Evolutionary conservation across 2,797 vertebrate genomes (phyloP).

Genomic region (Eremophila alpestris): DNA sequence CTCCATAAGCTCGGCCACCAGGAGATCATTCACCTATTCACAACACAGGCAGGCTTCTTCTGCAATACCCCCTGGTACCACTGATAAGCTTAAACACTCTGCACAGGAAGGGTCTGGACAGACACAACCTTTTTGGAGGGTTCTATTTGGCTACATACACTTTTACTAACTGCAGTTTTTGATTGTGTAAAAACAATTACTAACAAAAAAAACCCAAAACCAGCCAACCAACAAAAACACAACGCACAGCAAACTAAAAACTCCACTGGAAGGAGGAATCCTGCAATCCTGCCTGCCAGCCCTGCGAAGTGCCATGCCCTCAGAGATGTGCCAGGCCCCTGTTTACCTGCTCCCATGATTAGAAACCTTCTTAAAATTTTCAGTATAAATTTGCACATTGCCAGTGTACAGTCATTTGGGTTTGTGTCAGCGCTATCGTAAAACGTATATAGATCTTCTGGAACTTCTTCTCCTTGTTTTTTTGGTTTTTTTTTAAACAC

Average conservation of each 20-base stretch:
- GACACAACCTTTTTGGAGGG: not conserved
- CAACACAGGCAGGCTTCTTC: not conserved
- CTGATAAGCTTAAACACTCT: no score
- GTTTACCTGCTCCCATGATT: not conserved
- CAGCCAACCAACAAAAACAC: not conserved
- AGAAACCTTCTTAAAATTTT: not conserved
- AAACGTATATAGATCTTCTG: not conserved
- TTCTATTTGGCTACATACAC: not conserved
- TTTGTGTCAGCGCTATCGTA: not conserved
- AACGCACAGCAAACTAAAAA: not conserved
- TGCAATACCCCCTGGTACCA: not conserved
- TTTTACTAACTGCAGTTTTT: not conserved
- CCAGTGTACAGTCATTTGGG: not conserved
- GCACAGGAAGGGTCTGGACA: not conserved
- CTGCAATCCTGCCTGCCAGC: not conserved
- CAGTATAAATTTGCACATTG: not conserved
- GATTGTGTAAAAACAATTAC: not conserved
- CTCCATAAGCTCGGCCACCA: no score
- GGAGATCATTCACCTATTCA: not conserved
- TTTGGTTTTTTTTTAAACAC: not conserved
- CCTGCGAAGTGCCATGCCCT: not conserved
- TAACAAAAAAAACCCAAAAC: not conserved
- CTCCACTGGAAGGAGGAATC: not conserved
- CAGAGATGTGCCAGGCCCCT: not conserved
- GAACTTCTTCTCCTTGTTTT: not conserved